phyloP scores from a whole-genome alignment of 2,888 invertebrate genomes.

The Erebia epiphron region DNA sequence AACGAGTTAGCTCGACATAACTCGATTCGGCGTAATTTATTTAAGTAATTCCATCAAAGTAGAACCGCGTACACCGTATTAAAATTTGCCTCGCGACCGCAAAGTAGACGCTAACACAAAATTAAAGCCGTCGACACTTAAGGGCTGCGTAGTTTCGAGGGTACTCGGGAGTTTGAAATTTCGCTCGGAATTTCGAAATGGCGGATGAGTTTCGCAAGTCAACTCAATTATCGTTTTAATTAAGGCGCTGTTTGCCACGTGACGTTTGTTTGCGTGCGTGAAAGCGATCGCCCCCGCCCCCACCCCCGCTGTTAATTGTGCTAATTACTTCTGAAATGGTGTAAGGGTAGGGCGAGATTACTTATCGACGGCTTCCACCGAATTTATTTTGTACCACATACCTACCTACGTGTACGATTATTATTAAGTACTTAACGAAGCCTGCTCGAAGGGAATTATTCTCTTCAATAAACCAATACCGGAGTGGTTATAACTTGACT shows the following conservation, averaged over 20 bases:
- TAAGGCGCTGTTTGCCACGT: slow-evolving; percentile 79
- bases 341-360: slow-evolving; percentile 77
- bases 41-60: slow-evolving; percentile 74
- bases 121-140: slow-evolving; percentile 82
- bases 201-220: slow-evolving; percentile 82
- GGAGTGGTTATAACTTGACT: background rate
- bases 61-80: slow-evolving; percentile 72
- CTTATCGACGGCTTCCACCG: slow-evolving; percentile 75
- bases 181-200: slow-evolving; percentile 80
- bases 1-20: slow-evolving; percentile 60
- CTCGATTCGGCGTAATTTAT: slow-evolving; percentile 74
- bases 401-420: slow-evolving; percentile 51
- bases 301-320: slow-evolving; percentile 76
- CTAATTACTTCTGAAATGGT: slow-evolving; percentile 83
- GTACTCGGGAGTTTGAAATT: slow-evolving; percentile 69
- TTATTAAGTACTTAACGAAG: slow-evolving; percentile 15
- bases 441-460: background rate
- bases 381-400: slow-evolving; percentile 65
- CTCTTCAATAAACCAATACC: background rate
- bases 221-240: slow-evolving; percentile 84
- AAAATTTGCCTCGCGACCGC: slow-evolving; percentile 78
- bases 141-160: slow-evolving; percentile 78
- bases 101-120: slow-evolving; percentile 82
- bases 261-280: slow-evolving; percentile 83
- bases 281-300: slow-evolving; percentile 66